These are phyloP conservation scores for Monoplex corrugatus DNA, from an alignment of 2,888 invertebrate species.

Conservation along the genomic window DNA sequence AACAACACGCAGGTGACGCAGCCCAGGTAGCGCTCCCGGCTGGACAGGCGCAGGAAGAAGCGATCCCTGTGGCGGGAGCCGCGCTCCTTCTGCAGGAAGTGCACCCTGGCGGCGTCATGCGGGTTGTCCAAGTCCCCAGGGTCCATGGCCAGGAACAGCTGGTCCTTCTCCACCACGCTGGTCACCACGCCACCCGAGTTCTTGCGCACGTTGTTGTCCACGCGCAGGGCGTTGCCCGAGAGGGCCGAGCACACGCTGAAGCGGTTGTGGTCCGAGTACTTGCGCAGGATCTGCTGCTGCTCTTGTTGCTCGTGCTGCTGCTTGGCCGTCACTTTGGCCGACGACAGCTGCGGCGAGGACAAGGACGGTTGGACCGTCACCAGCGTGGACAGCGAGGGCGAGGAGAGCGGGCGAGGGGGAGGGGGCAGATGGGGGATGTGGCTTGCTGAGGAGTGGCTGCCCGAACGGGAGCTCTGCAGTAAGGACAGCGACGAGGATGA, in stretches of 20 bases:
- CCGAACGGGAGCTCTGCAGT: slow-evolving; percentile 3
- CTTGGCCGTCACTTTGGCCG: neutral
- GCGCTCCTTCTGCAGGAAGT: slow-evolving; percentile 43
- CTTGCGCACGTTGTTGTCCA: slow-evolving; percentile 1
- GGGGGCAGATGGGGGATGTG: slow-evolving; percentile 22
- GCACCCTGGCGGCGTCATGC: neutral
- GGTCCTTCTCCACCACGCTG: slow-evolving; percentile 27
- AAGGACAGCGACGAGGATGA: slow-evolving; percentile 32
- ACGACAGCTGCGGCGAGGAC: slow-evolving; percentile 4
- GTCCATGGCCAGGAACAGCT: slow-evolving; percentile 37
- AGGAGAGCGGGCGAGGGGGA: neutral
- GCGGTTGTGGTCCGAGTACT: slow-evolving; percentile 29
- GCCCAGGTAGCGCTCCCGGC: slow-evolving; percentile 67
- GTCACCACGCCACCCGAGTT: neutral
- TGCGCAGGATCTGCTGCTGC: slow-evolving; percentile 16
- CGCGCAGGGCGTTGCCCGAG: neutral
- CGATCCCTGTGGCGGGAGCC: neutral
- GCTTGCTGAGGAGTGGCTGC: neutral
- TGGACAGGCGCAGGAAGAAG: slow-evolving; percentile 57
- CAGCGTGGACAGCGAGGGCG: slow-evolving; percentile 34
- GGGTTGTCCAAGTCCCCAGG: neutral
- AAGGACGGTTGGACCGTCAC: neutral
- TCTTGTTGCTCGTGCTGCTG: neutral
- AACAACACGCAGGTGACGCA: slow-evolving; percentile 66
- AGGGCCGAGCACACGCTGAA: neutral